These are phyloP conservation scores for Lepisosteus oculatus DNA, from an alignment of 2,113 vertebrate genomes.

Conservation along the genomic window DNA sequence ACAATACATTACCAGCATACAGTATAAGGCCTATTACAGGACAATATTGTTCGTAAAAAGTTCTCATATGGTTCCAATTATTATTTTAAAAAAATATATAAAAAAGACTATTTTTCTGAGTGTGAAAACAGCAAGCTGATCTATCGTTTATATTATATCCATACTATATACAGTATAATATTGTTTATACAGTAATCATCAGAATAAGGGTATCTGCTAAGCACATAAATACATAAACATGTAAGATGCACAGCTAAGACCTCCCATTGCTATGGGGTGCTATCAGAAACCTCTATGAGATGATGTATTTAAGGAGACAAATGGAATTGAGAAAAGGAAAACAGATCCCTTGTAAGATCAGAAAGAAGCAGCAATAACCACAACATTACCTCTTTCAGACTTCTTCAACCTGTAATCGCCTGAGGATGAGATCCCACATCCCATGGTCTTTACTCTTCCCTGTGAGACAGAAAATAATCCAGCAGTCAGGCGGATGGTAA, in stretches of 20 bases:
- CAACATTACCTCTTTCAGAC: conserved; percentile 48
- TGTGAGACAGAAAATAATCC: conserved; percentile 19
- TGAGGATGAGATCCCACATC: conserved; percentile 58
- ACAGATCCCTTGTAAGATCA: no score
- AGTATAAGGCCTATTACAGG: not conserved
- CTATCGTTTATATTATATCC: not conserved
- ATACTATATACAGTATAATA: not conserved
- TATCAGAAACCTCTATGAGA: no score
- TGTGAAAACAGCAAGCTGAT: no score
- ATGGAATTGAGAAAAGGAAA: no score
- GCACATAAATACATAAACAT: no score
- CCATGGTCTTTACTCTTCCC: conserved; percentile 56
- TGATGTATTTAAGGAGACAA: no score
- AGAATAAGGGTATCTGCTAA: not conserved
- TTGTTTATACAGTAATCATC: conserved; percentile 6
- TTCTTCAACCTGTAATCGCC: conserved; percentile 42
- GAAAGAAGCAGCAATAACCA: not conserved
- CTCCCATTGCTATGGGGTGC: no score
- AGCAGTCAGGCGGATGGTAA: not conserved
- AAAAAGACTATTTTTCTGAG: no score
- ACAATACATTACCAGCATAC: no score
- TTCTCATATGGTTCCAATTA: not conserved
- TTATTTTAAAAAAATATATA: no score
- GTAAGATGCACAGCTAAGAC: no score
- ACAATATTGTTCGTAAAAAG: not conserved